phyloP scores from a whole-genome alignment of 1,140 invertebrate genomes.

The Drosophila auraria region DNA sequence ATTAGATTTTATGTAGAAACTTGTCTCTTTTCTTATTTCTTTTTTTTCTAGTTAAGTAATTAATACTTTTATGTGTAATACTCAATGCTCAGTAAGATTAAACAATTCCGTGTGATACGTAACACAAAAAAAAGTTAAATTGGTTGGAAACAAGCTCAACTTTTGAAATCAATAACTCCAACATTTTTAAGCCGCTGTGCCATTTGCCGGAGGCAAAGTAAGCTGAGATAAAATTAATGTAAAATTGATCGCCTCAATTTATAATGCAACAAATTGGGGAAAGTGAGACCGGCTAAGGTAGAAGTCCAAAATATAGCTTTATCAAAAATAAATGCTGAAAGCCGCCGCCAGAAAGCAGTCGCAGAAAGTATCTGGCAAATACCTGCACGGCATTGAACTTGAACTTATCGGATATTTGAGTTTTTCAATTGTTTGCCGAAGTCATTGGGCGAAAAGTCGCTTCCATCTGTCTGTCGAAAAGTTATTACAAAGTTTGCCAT shows the following conservation, averaged over 20 bases:
- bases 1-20: no score
- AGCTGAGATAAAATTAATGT: conserved; percentile 65
- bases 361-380: conserved; percentile 66
- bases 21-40: no score
- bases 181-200: conserved; percentile 10
- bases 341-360: conserved; percentile 3
- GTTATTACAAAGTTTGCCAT: conserved; percentile 73
- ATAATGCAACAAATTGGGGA: conserved; percentile 67
- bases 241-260: conserved; percentile 82
- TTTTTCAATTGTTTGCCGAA: conserved; percentile 72
- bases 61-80: background rate
- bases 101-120: background rate
- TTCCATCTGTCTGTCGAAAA: conserved; percentile 46
- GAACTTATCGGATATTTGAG: conserved; percentile 56
- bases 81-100: background rate
- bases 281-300: conserved; percentile 6
- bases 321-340: conserved; percentile 75
- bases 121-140: background rate
- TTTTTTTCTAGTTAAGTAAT: background rate
- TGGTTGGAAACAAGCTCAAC: background rate
- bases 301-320: conserved; percentile 31
- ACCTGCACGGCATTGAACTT: conserved; percentile 67
- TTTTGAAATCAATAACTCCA: conserved; percentile 20
- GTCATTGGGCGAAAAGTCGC: conserved; percentile 62
- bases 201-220: conserved; percentile 23